Evolutionary conservation across 2,888 invertebrate genomes (phyloP), one percentile per base, ranked within the genome.

Genomic region (Platynereis dumerilii): DNA sequence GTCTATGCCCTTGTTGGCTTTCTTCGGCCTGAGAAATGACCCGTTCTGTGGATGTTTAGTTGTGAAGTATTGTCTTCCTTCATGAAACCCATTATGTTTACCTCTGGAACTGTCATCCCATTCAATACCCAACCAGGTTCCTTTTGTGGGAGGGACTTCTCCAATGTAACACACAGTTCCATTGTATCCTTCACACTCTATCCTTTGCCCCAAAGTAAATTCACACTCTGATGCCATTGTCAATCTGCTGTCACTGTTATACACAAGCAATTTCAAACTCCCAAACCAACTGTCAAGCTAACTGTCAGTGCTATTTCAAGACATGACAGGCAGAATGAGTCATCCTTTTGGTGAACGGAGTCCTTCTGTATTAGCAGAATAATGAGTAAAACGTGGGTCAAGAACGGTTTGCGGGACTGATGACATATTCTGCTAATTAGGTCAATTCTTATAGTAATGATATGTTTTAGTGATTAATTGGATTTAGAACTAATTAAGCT

Each of bases 91-190:
- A 86, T 94, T 90, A 80, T 98, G 97, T 83, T 95, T 96, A 1
- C 98, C 98, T 76, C 97, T 87, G 7, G 86, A 85, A 2, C 89
- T 87, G 76, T 94, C 90, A 83, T 98, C 97, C 97, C 97, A 98
- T 82, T 98, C 97, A n/a, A 98, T 89, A 0, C 98, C 98, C 64
- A 94, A 87, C 97, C 96, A 97, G 34, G 86, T 58, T 75, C 82
- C 83, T 69, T 80, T 77, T 17, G 90, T 90, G 68, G 89, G 88
- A 60, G 89, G 88, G 22, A 89, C 86, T 80, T 89, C 88, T 57
- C 95, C 94, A 69, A 92, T 88, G 84, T 90, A 94, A 80, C 88
- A 89, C 28, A 94, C 89, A 7, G 89, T 89, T 20, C 60, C 70
- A 39, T 61, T 54, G 42, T 68, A 44, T 2, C 61, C 70, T 22